Evolutionary conservation across 2,113 vertebrate species (phyloP).

Genomic region (Fulica atra): DNA sequence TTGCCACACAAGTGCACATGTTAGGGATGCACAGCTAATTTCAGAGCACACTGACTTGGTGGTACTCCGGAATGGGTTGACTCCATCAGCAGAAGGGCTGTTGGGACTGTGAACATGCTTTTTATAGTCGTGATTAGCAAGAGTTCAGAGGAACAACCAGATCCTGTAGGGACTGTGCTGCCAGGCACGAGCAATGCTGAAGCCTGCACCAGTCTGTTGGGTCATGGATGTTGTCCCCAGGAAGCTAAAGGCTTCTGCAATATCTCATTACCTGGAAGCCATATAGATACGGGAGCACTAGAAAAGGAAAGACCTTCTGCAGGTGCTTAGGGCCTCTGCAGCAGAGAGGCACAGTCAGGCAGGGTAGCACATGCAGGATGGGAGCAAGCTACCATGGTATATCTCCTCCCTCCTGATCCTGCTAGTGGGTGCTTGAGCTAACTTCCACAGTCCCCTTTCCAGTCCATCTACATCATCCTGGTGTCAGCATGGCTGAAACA

Average conservation of each 20-base stretch:
- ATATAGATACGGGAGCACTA: neutral
- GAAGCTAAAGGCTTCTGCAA: neutral
- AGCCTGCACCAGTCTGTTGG: neutral
- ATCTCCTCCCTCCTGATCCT: neutral
- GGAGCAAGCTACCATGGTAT: neutral
- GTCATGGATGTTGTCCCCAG: neutral
- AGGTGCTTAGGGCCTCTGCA: neutral
- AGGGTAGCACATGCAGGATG: neutral
- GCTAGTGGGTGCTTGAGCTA: neutral
- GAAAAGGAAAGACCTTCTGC: neutral
- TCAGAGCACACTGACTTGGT: neutral
- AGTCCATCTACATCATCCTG: neutral
- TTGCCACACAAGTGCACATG: too few relatives aligned
- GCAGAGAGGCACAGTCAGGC: neutral
- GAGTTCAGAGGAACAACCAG: neutral
- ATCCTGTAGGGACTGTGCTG: neutral
- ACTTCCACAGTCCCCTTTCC: neutral
- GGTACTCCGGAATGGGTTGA: neutral
- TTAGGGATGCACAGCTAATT: fast-evolving
- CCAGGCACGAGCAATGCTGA: neutral
- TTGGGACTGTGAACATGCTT: neutral
- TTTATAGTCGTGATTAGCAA: neutral
- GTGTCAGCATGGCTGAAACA: neutral
- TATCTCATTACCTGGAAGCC: neutral
- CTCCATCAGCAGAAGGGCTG: neutral